A percentile compares a stretch with the other conserved stretches of the same genome.
phyloP scores from a whole-genome alignment of 2,797 vertebrate species.

The Alcedo quadribrachys region DNA sequence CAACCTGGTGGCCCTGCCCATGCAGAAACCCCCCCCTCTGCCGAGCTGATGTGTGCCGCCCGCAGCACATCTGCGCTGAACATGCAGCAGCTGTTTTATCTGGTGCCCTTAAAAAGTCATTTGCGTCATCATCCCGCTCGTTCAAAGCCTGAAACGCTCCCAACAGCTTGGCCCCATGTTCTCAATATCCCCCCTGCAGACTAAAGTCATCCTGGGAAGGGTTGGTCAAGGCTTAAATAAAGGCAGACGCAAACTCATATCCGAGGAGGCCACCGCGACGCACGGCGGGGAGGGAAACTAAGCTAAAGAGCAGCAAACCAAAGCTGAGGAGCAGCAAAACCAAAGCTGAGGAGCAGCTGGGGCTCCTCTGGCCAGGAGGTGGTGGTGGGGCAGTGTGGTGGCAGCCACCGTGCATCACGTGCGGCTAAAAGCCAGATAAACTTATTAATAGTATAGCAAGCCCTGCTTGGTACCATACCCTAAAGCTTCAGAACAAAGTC shows the following conservation, averaged over 20 bases:
- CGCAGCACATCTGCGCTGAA: background rate
- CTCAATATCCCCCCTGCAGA: background rate
- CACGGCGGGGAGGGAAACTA: background rate
- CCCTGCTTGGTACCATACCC: constrained; percentile 58
- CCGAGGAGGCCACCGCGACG: background rate
- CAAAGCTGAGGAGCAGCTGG: background rate
- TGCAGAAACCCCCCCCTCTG: accelerated
- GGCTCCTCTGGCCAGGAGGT: background rate
- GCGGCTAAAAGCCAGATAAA: constrained; percentile 53
- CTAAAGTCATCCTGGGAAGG: accelerated
- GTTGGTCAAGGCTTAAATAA: constrained; percentile 1
- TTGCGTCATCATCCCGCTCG: constrained; percentile 12
- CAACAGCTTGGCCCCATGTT: background rate
- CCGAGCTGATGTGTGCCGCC: background rate
- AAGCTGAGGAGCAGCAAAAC: background rate
- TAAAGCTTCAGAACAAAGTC: constrained; percentile 65
- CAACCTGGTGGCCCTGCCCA: background rate
- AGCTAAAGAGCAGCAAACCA: background rate
- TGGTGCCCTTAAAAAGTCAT: background rate
- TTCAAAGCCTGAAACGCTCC: background rate
- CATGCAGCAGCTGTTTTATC: constrained; percentile 18
- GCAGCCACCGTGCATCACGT: constrained; percentile 22
- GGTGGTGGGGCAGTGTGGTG: background rate
- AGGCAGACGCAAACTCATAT: background rate
- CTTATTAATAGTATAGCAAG: constrained; percentile 59